phyloP scores from a whole-genome alignment of 1,140 invertebrate species.

The Condylostylus longicornis region DNA sequence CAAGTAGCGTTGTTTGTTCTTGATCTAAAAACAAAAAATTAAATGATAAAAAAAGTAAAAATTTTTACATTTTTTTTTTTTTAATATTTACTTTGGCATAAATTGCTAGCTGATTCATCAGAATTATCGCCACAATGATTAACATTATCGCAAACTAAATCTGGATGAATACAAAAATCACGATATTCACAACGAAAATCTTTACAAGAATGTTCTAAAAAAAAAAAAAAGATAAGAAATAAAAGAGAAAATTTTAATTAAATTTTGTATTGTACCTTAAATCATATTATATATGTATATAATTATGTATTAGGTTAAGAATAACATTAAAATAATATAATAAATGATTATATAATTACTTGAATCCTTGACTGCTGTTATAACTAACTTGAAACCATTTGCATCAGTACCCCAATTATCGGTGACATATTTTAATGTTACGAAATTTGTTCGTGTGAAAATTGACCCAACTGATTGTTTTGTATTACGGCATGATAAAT shows the following conservation, averaged over 20 bases:
- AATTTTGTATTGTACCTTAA: too few relatives aligned
- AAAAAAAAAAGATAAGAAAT: too few relatives aligned
- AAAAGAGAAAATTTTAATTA: too few relatives aligned
- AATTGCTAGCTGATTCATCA: constrained; percentile 64
- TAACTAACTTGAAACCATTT: constrained; percentile 83
- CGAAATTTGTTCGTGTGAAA: constrained; percentile 80
- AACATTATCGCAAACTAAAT: constrained; percentile 75
- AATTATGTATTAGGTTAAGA: too few relatives aligned
- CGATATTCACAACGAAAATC: constrained; percentile 72
- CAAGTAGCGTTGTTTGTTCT: constrained; percentile 53
- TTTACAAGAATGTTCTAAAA: constrained; percentile 71
- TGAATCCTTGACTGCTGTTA: constrained; percentile 84
- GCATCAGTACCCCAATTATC: constrained; percentile 79
- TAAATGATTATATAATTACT: constrained; percentile 67
- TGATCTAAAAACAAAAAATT: constrained; percentile 41
- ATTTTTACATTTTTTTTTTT: background rate
- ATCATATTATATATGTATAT: too few relatives aligned
- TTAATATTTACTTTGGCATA: constrained; percentile 59
- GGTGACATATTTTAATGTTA: constrained; percentile 84
- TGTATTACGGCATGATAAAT: constrained; percentile 80
- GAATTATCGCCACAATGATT: constrained; percentile 87
- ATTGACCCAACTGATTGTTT: constrained; percentile 70
- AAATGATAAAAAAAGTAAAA: constrained; percentile 1
- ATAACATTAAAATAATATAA: too few relatives aligned
- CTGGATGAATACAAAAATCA: constrained; percentile 77